phyloP scores from a whole-genome alignment of 2,888 invertebrate species.

The Drosophila lacicola region DNA sequence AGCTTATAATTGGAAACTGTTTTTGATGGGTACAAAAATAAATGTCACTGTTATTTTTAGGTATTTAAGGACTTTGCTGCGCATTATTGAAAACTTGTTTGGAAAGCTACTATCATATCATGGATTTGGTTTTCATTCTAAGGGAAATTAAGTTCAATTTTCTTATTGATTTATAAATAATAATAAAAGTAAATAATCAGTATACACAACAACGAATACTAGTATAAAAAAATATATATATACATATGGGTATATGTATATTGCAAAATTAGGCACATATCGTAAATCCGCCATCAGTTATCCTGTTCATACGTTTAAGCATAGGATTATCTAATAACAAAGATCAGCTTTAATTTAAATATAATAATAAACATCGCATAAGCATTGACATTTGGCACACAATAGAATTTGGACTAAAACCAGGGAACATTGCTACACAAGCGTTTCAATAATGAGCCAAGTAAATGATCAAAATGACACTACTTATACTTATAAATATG shows the following conservation, averaged over 20 bases:
- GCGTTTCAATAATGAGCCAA: conserved; percentile 64
- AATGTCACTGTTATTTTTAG: conserved; percentile 7
- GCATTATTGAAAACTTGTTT: conserved; percentile 53
- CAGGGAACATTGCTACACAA: conserved; percentile 44
- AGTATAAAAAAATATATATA: conserved; percentile 18
- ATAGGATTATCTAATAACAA: conserved; percentile 11
- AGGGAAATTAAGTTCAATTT: not conserved
- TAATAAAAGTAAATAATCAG: conserved; percentile 3
- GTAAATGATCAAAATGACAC: conserved; percentile 12
- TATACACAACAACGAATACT: conserved; percentile 28
- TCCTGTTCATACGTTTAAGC: conserved; percentile 33
- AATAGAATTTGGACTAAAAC: conserved; percentile 39
- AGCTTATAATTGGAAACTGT: conserved; percentile 7
- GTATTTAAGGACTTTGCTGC: conserved; percentile 18
- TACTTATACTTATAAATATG: conserved; percentile 12
- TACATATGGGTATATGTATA: not conserved
- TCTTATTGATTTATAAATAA: not conserved
- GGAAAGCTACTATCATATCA: conserved; percentile 42
- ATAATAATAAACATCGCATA: conserved; percentile 14
- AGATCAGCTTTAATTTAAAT: conserved; percentile 36
- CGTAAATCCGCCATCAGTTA: conserved; percentile 33
- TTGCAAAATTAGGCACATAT: conserved; percentile 34
- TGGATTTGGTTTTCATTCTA: conserved; percentile 8
- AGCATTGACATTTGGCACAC: conserved; percentile 23
- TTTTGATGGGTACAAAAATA: conserved; percentile 16